phyloP scores from a whole-genome alignment of 2,888 invertebrate genomes.

The Xylocampa areola region DNA sequence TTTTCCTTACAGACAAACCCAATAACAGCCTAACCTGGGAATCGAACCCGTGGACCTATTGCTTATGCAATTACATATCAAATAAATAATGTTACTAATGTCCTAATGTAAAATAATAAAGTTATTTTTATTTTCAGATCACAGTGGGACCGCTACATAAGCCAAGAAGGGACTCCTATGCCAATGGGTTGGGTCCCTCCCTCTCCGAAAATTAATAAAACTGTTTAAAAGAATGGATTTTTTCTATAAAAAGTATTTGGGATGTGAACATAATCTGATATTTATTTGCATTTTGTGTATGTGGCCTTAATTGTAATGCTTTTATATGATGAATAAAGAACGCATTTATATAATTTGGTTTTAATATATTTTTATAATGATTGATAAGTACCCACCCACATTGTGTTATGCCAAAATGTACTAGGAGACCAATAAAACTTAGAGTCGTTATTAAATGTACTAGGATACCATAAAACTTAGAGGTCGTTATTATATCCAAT shows the following conservation, averaged over 20 bases:
- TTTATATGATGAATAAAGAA: constrained; percentile 50
- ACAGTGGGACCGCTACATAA: constrained; percentile 83
- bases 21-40: too few relatives aligned
- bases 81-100: too few relatives aligned
- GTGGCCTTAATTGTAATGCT: constrained; percentile 45
- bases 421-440: too few relatives aligned
- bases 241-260: constrained; percentile 26
- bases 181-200: constrained; percentile 93
- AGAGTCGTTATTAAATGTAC: too few relatives aligned
- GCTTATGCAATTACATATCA: too few relatives aligned
- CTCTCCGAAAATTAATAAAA: constrained; percentile 13
- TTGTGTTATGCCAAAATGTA: too few relatives aligned
- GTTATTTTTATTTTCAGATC: constrained; percentile 79
- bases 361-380: background rate
- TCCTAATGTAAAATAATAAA: background rate
- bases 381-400: too few relatives aligned
- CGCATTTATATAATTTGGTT: constrained; percentile 18
- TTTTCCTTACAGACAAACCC: too few relatives aligned
- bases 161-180: constrained; percentile 88
- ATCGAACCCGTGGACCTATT: too few relatives aligned
- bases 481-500: too few relatives aligned
- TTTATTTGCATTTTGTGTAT: constrained; percentile 52
- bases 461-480: too few relatives aligned
- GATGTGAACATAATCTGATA: constrained; percentile 37
- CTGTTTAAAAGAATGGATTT: constrained; percentile 13